Percentiles rank a stretch among this genome's conserved stretches.
Conservation (phyloP, 2,888 invertebrate genomes). For the Cabera pusaria region DNA sequence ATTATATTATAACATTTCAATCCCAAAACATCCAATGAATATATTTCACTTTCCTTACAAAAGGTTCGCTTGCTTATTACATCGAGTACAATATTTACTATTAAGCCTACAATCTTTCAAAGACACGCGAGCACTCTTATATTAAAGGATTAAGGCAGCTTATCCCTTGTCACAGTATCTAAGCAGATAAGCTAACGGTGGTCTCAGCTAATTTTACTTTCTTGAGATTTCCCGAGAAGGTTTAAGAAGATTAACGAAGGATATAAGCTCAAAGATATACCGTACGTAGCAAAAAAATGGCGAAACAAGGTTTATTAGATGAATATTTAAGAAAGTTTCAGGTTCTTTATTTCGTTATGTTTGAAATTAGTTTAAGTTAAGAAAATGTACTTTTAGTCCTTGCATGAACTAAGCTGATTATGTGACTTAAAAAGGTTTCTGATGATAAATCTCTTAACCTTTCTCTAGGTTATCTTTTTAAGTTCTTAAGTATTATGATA, state of each 20-base stretch:
- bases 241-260: slow-evolving; percentile 24
- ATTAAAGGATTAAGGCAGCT: slow-evolving; percentile 28
- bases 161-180: slow-evolving; percentile 27
- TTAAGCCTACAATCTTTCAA: slow-evolving; percentile 12
- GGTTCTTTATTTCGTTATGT: no score
- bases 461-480: no score
- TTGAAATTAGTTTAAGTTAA: neutral
- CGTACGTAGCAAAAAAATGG: slow-evolving; percentile 1
- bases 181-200: slow-evolving; percentile 26
- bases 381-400: no score
- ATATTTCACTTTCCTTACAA: neutral
- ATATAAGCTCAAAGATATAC: slow-evolving; percentile 26
- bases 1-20: no score
- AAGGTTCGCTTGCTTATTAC: slow-evolving; percentile 3
- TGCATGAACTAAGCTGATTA: no score
- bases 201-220: slow-evolving; percentile 31
- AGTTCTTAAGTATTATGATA: no score
- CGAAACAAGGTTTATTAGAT: slow-evolving; percentile 1
- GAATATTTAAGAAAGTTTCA: slow-evolving; percentile 7
- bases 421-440: no score
- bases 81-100: slow-evolving; percentile 24
- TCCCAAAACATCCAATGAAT: neutral
- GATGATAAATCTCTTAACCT: no score
- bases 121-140: slow-evolving; percentile 20
- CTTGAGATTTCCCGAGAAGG: slow-evolving; percentile 26